phyloP scores from a whole-genome alignment of 2,113 vertebrate genomes.

The Eidolon helvum region DNA sequence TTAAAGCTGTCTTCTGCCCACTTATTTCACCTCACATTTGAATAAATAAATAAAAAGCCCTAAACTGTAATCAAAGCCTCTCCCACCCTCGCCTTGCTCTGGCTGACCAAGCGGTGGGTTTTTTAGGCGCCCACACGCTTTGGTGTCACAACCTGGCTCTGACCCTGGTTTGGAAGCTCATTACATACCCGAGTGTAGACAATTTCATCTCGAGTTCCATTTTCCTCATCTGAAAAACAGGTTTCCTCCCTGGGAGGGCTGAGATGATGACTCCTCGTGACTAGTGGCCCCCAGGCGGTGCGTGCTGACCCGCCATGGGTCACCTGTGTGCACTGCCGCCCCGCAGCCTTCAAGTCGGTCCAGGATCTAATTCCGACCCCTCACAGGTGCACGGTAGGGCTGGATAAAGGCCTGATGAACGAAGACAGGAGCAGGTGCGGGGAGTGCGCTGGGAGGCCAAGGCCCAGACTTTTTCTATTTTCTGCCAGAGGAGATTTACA shows the following conservation, averaged over 20 bases:
- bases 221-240: background rate
- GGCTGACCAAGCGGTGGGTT: background rate
- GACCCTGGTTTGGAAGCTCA: background rate
- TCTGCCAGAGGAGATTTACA: background rate
- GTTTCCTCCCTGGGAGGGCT: background rate
- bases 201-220: background rate
- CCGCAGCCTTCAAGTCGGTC: background rate
- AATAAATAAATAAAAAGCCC: background rate
- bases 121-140: background rate
- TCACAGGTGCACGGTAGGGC: too few relatives aligned
- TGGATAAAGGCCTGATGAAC: background rate
- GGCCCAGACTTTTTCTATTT: background rate
- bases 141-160: background rate
- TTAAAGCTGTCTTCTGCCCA: background rate
- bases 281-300: rapidly evolving
- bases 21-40: background rate
- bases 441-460: background rate
- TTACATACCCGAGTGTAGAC: background rate
- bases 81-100: background rate
- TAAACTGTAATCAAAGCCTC: background rate
- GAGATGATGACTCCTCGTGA: too few relatives aligned
- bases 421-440: background rate
- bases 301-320: too few relatives aligned
- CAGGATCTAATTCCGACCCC: background rate
- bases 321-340: too few relatives aligned